Conservation (phyloP, 2,888 invertebrate species). For the Ryuthela nishihirai region DNA sequence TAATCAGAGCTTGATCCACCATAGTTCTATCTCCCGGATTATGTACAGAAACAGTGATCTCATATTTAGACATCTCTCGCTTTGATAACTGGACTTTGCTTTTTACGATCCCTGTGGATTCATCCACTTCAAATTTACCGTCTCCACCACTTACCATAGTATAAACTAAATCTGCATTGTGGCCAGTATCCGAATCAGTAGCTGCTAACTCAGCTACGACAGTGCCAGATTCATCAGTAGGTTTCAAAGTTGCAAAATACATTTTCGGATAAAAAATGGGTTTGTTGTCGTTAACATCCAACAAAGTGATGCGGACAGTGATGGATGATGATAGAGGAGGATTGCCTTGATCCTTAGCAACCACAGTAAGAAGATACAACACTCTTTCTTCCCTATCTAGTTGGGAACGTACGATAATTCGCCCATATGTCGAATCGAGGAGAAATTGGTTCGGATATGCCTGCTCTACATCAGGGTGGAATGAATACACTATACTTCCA, state of each 20-base stretch:
- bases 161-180: conserved; percentile 63
- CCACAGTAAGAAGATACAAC: conserved; percentile 73
- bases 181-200: conserved; percentile 79
- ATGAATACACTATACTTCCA: conserved; percentile 78
- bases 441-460: conserved; percentile 69
- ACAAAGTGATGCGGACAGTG: conserved; percentile 71
- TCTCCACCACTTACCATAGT: conserved; percentile 69
- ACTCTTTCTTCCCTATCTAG: conserved; percentile 76
- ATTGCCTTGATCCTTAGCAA: conserved; percentile 85
- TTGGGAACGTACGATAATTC: conserved; percentile 69
- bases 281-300: conserved; percentile 88
- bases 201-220: conserved; percentile 72
- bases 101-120: conserved; percentile 69
- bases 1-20: conserved; percentile 67
- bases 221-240: conserved; percentile 53
- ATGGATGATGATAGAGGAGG: conserved; percentile 81
- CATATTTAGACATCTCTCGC: conserved; percentile 65
- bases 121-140: conserved; percentile 73
- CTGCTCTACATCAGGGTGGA: conserved; percentile 71
- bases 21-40: conserved; percentile 75
- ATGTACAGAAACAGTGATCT: conserved; percentile 70
- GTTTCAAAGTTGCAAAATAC: conserved; percentile 70
- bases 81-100: conserved; percentile 64
- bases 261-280: conserved; percentile 86
- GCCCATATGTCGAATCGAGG: conserved; percentile 77